phyloP scores from a whole-genome alignment of 2,113 vertebrate genomes.

The Gymnorhina tibicen region DNA sequence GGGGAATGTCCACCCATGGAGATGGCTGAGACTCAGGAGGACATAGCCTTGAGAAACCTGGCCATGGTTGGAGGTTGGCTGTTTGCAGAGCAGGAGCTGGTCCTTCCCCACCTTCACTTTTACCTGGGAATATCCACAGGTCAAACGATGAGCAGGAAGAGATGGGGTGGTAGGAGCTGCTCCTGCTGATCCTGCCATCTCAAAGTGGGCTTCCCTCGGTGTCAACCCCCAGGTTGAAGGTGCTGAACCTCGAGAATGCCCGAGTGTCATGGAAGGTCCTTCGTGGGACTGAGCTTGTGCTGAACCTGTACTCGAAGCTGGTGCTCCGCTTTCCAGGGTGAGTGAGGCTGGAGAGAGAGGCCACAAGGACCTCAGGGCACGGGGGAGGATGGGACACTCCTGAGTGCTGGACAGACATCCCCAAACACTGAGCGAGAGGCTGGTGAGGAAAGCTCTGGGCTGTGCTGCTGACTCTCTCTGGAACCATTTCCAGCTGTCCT shows the following conservation, averaged over 20 bases:
- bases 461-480: background rate
- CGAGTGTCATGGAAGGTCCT: background rate
- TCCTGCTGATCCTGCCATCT: background rate
- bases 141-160: background rate
- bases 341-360: background rate
- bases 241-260: background rate
- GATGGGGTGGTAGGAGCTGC: background rate
- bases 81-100: rapidly evolving
- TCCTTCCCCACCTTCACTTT: background rate
- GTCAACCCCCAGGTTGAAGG: background rate
- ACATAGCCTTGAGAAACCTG: background rate
- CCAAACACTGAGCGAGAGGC: background rate
- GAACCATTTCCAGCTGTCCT: background rate
- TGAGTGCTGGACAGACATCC: rapidly evolving
- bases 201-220: background rate
- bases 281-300: background rate
- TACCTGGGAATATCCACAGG: background rate
- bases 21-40: background rate
- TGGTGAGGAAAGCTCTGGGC: background rate
- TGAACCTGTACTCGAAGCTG: conserved; percentile 49
- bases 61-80: background rate
- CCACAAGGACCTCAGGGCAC: rapidly evolving
- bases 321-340: conserved; percentile 38
- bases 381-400: rapidly evolving
- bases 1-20: background rate